Base-by-base conservation (phyloP, 2,797 vertebrate species). In the Nannoperca australis region DNA sequence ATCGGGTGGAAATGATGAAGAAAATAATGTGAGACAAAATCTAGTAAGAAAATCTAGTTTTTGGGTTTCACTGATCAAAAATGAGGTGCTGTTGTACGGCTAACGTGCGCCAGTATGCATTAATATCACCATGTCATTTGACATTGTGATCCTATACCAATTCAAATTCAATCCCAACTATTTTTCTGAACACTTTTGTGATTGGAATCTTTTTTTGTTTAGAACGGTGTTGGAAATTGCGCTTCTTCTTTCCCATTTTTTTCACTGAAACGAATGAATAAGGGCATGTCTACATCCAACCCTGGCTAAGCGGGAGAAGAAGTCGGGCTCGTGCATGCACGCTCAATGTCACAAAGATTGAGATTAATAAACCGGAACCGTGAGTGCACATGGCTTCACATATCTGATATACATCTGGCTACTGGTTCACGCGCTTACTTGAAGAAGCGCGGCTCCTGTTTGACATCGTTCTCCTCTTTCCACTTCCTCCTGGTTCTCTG, bases 401-500 rank as follows among this genome's bases (percentile, higher is more conserved):
- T 42, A 53, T 40, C 3, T 4, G n/a, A 32, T n/a, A 14, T 8
- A 22, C 8, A 50, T 47, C 3, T 44, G 45, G 15, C 27, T 9
- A 3, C 12, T 67, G 9, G 10, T 22, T 11, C 34, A n/a, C 24
- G 70, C 47, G 93, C 96, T 96, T 90, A 99, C 98, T 96, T 98
- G 95, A 99, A 99, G 96, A 98, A 99, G 88, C 96, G 96, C 45
- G 98, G 96, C 94, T 95, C 95, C 42, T 97, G 96, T 92, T 96
- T 97, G 85, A 97, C 94, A 91, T 97, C 93, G 40, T 97, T 97
- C 91, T 99, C 98, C 42, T 99, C 98, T 89, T 97, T 95, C 91
- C 96, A 96, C 78, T 97, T 96, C 90, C 97, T 96, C 77, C 97
- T 94, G 76, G 88, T 88, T 85, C 98, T 95, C 92, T 99, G 98